Base-by-base conservation (phyloP, 2,888 invertebrate species). In the Polylopha cassiicola region DNA sequence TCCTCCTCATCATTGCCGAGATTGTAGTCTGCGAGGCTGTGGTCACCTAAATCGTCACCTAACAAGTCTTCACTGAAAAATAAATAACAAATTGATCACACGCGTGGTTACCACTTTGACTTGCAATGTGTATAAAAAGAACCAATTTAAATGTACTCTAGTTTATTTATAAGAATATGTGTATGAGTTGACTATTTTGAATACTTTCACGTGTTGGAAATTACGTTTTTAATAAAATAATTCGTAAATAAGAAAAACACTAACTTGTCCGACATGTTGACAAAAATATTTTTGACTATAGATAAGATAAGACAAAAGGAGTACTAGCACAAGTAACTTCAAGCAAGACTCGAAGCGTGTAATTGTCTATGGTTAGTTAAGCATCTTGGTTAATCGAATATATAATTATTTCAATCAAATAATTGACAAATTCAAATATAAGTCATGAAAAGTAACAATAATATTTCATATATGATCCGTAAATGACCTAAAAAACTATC, bases 231-330 rank as follows among this genome's bases (percentile, higher is more conserved):
- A n/a, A n/a, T n/a, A n/a, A n/a, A n/a, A n/a, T n/a, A n/a, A n/a
- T n/a, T n/a, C n/a, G n/a, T n/a, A 42, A 33, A 41, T 27, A 14
- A 8, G 17, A 47, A 51, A 53, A 56, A 54, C 60, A 82, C 82
- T 73, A 71, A 85, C 84, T 77, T 80, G 66, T 85, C 84, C 75
- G 84, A 84, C 84, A 85, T 85, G 69, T 80, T 82, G 74, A 64
- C 64, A 68, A 64, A 55, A 60, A 44, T 51, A 50, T 30, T 36
- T 36, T 26, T 34, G 23, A 27, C 16, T 11, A 11, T 15, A 10
- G 3, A 1, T n/a, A n/a, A n/a, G n/a, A n/a, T n/a, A 21, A 20
- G 1, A 3, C 11, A 13, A 16, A 31, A 10, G 7, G 20, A 20
- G 7, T 3, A 32, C 11, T 26, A 8, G 22, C 6, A 11, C 3